phyloP scores from a whole-genome alignment of 2,797 vertebrate genomes.

The Vireo griseus region DNA sequence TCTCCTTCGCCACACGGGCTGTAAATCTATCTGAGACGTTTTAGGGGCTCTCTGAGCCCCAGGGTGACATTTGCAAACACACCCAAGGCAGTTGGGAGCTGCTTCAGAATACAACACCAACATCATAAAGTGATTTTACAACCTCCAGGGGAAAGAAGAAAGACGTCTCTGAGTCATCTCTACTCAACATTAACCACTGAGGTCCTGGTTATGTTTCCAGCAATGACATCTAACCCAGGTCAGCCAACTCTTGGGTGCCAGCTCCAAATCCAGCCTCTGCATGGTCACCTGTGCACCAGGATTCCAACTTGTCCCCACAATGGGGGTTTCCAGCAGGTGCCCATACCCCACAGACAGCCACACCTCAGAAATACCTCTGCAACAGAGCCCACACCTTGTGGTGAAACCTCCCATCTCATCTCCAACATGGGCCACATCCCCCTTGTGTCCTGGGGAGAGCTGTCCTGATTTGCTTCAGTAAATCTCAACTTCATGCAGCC shows the following conservation, averaged over 20 bases:
- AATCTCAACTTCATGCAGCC: not conserved
- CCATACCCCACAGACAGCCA: not conserved
- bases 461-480: not conserved
- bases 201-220: not conserved
- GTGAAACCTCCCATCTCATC: not conserved
- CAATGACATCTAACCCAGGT: not conserved
- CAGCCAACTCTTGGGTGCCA: not conserved
- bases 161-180: not conserved
- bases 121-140: not conserved
- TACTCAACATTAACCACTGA: not conserved
- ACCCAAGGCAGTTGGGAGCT: not conserved
- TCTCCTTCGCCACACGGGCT: not conserved
- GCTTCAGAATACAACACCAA: not conserved
- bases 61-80: not conserved
- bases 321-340: not conserved
- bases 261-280: not conserved
- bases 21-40: not conserved
- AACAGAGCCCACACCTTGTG: fast-evolving
- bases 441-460: fast-evolving
- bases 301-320: fast-evolving
- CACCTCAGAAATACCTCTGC: not conserved
- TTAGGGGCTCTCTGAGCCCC: not conserved
- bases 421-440: fast-evolving
- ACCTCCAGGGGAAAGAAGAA: not conserved
- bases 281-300: fast-evolving